phyloP scores from a whole-genome alignment of 2,113 vertebrate genomes.

The Hyaena hyaena region DNA sequence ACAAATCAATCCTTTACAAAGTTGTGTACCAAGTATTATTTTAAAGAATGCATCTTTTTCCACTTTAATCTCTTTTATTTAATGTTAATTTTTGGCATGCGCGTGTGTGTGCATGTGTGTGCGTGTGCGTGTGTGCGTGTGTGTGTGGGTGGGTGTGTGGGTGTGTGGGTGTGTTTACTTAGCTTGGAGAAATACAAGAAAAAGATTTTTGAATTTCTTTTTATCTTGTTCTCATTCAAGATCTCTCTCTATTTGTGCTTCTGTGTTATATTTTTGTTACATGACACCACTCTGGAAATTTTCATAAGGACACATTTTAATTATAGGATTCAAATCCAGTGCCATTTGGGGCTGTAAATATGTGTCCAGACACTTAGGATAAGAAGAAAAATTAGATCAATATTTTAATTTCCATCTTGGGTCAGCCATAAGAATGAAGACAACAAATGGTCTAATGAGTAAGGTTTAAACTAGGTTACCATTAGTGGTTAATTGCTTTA shows the following conservation, averaged over 20 bases:
- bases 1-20: not conserved
- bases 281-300: not conserved
- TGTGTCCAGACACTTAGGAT: not conserved
- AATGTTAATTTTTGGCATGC: not conserved
- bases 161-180: not conserved
- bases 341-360: not conserved
- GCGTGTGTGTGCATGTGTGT: not conserved
- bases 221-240: not conserved
- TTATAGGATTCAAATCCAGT: not conserved
- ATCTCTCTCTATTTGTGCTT: not conserved
- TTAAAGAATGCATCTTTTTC: not conserved
- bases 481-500: conserved; percentile 29
- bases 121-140: no score
- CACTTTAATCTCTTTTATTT: not conserved
- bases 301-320: not conserved
- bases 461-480: not conserved
- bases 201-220: not conserved
- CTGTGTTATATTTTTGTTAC: not conserved
- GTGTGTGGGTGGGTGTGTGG: not conserved
- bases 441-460: not conserved
- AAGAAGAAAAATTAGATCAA: conserved; percentile 19
- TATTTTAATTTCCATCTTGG: conserved; percentile 34
- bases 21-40: not conserved
- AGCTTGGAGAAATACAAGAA: not conserved
- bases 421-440: not conserved